These are phyloP conservation scores for Brachypalpus laphriformis DNA, from an alignment of 2,888 invertebrate genomes.

Conservation along the genomic window DNA sequence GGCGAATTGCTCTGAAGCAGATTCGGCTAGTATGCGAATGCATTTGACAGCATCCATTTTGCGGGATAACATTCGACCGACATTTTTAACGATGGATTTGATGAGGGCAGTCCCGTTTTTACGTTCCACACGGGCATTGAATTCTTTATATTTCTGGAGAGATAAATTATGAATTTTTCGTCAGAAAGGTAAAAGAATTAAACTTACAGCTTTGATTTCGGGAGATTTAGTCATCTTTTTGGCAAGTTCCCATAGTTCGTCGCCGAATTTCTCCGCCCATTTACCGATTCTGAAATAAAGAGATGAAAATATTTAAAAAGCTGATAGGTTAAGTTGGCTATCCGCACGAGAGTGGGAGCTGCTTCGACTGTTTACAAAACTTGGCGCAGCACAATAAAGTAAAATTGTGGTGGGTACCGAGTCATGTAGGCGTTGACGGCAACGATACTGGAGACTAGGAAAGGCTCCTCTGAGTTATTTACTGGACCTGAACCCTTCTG, in stretches of 20 bases:
- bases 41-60: slow-evolving; percentile 96
- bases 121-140: slow-evolving; percentile 90
- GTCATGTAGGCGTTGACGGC: too few species aligned
- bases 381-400: too few species aligned
- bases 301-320: background rate
- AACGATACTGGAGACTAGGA: too few species aligned
- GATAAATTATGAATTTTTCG: background rate
- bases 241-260: slow-evolving; percentile 91
- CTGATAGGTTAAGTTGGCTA: too few species aligned
- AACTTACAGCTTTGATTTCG: slow-evolving; percentile 89
- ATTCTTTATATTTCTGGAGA: slow-evolving; percentile 89
- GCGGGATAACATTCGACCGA: slow-evolving; percentile 92
- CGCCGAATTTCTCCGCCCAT: slow-evolving; percentile 92
- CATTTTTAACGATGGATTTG: slow-evolving; percentile 90
- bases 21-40: slow-evolving; percentile 90
- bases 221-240: slow-evolving; percentile 90
- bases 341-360: too few species aligned
- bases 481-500: too few species aligned
- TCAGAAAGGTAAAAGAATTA: background rate
- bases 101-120: slow-evolving; percentile 92
- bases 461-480: too few species aligned
- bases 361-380: too few species aligned
- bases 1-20: slow-evolving; percentile 86
- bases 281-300: slow-evolving; percentile 87
- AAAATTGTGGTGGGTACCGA: too few species aligned